Percentiles rank a stretch among this genome's conserved stretches.
These are phyloP conservation scores for Nephila pilipes DNA, from an alignment of 1,140 invertebrate genomes.

Conservation along the genomic window DNA sequence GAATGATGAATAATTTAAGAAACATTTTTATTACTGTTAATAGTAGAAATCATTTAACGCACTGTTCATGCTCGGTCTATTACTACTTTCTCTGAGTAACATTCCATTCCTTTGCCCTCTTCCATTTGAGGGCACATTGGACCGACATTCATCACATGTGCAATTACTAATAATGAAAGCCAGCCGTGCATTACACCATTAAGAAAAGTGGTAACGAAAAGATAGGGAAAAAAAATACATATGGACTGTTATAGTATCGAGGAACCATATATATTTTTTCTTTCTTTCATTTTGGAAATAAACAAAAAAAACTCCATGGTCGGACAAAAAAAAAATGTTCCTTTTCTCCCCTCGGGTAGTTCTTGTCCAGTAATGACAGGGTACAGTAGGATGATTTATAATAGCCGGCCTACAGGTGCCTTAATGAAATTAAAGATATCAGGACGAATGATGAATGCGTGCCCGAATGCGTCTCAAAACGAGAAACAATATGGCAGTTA, in stretches of 20 bases:
- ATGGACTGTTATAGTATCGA: constrained; percentile 4
- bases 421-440: constrained; percentile 66
- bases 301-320: neutral
- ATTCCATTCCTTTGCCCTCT: neutral
- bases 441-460: constrained; percentile 24
- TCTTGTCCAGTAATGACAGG: constrained; percentile 47
- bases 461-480: neutral
- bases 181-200: constrained; percentile 42
- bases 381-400: constrained; percentile 60
- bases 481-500: constrained; percentile 38
- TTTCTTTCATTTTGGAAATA: constrained; percentile 24
- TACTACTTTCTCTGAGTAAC: neutral
- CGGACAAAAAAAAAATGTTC: neutral
- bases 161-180: constrained; percentile 51
- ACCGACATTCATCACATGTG: constrained; percentile 21
- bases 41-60: neutral
- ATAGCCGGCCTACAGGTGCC: constrained; percentile 46
- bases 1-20: neutral
- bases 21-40: neutral
- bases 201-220: constrained; percentile 44
- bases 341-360: neutral
- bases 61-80: neutral
- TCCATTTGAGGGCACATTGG: neutral
- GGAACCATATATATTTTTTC: neutral
- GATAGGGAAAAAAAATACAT: neutral